Base-by-base conservation (phyloP, 2,888 invertebrate species). In the Dasysyrphus albostriatus region DNA sequence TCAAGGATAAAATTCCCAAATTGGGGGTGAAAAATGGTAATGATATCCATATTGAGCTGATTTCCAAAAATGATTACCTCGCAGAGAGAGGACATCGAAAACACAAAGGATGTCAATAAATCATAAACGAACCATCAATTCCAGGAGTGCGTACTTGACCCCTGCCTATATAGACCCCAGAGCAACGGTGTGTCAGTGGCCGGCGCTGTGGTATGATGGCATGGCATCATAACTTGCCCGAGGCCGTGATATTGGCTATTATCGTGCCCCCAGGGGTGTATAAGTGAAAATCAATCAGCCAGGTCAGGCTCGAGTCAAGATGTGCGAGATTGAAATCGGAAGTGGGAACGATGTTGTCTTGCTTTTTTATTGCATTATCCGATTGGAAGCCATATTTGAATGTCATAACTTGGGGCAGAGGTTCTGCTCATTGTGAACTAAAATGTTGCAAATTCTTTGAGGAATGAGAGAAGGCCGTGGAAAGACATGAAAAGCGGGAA, bases 71-170 rank as follows among this genome's bases (percentile, higher is more conserved):
- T 78, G 85, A 78, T 83, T 85, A 87, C 88, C 88, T 79, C 81
- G 24, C 47, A 19, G 59, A 24, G 67, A 47, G 81, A 88, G 88
- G 88, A 88, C 88, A 88, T 88, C 88, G 88, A 88, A 6, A 24
- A 78, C 78, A 88, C 88, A 88, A 88, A 85, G 88, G 88, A 88
- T 88, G 88, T 88, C 88, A 88, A 88, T 88, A 88, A 88, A 88
- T 88, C 88, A 88, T 88, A 88, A 88, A 84, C 88, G 88, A 88
- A 82, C 88, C 88, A 88, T 88, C 88, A 88, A 84, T 88, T 88
- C 77, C 88, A 88, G 88, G 88, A 88, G 85, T 82, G 81, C 85
- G 81, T 82, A 88, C 88, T 88, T 88, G 88, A 88, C 88, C 88
- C 87, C 83, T 80, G 78, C 87, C 63, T n/a, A n/a, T n/a, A n/a